phyloP scores from a whole-genome alignment of 2,113 vertebrate genomes.

The Gallinago jamesoni region DNA sequence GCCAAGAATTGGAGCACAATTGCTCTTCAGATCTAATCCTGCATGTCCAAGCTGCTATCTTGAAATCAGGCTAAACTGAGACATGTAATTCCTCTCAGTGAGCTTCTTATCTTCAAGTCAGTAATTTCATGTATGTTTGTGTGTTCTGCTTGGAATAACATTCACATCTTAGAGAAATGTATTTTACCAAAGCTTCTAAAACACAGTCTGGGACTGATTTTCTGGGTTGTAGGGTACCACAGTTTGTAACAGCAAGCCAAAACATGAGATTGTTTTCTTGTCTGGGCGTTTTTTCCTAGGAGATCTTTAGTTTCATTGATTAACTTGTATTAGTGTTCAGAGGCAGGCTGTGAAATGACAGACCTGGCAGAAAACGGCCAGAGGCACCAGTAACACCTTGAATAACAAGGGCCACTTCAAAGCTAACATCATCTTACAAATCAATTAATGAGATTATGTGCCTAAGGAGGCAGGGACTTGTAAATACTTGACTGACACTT shows the following conservation, averaged over 20 bases:
- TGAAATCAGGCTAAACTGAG: neutral
- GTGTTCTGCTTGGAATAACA: neutral
- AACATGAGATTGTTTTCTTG: neutral
- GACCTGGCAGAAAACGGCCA: neutral
- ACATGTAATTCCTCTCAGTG: neutral
- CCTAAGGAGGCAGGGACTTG: neutral
- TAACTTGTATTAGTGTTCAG: neutral
- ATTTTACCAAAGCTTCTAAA: neutral
- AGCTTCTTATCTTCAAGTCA: neutral
- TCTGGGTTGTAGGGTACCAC: neutral
- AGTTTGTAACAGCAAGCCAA: neutral
- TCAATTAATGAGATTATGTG: neutral
- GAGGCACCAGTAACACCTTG: neutral
- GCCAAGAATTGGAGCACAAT: neutral
- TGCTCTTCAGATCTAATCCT: neutral
- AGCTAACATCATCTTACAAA: neutral
- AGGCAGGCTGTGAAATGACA: neutral
- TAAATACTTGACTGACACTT: slow-evolving; percentile 18
- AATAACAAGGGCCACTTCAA: neutral
- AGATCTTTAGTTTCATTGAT: neutral
- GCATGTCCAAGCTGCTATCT: neutral
- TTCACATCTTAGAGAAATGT: neutral
- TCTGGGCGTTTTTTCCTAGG: neutral
- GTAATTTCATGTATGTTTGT: neutral
- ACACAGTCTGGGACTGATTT: neutral